Evolutionary conservation across 2,797 vertebrate genomes (phyloP).

Genomic region (Austrolebias charrua): DNA sequence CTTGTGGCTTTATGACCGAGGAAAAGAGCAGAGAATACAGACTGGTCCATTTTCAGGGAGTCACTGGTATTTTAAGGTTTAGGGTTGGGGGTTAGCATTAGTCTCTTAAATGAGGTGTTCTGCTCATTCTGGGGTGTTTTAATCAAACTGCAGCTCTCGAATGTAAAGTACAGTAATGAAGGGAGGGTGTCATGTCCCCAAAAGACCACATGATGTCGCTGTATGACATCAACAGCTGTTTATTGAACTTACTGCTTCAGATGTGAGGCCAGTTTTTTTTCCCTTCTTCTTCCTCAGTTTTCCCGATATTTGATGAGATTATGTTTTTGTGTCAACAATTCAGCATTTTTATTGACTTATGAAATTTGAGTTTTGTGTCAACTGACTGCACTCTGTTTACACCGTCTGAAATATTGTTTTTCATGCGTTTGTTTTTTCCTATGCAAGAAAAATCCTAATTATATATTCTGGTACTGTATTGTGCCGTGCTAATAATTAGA

Average conservation of each 20-base stretch:
- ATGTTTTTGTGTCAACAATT: no score
- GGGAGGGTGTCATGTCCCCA: conserved; percentile 12
- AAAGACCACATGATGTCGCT: conserved; percentile 57
- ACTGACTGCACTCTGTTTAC: no score
- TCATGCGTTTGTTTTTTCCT: no score
- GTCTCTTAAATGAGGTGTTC: conserved; percentile 29
- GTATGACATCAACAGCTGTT: conserved; percentile 25
- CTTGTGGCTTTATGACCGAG: conserved; percentile 6
- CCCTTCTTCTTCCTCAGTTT: no score
- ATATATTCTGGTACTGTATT: no score
- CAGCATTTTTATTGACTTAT: no score
- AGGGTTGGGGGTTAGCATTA: conserved; percentile 17
- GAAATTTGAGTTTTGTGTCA: no score
- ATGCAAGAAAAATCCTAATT: no score
- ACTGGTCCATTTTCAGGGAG: conserved; percentile 28
- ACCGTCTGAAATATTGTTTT: no score
- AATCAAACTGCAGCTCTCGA: not conserved
- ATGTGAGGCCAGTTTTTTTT: not conserved
- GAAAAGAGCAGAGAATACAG: conserved; percentile 11
- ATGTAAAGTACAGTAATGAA: not conserved
- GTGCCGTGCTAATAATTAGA: no score
- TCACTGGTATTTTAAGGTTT: conserved; percentile 21
- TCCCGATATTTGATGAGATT: no score
- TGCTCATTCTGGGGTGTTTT: conserved; percentile 9
- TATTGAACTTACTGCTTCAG: not conserved